phyloP scores from a whole-genome alignment of 2,797 vertebrate species.

The Basileuterus tristriatus region DNA sequence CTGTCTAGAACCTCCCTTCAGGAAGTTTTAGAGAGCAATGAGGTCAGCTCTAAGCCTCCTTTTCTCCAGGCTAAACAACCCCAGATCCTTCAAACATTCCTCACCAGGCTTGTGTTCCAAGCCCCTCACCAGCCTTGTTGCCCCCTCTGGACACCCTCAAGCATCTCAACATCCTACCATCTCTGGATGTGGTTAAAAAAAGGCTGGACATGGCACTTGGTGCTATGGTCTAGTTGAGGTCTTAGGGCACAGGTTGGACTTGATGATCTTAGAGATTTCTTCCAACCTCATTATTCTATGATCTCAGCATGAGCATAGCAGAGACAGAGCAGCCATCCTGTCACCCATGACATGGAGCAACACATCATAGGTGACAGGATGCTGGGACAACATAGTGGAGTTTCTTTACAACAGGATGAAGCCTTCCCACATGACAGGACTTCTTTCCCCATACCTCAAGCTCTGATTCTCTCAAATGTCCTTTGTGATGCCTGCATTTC shows the following conservation, averaged over 20 bases:
- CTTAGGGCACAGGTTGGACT: neutral
- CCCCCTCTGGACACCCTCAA: neutral
- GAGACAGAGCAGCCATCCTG: neutral
- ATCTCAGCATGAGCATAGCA: neutral
- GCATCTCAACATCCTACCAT: neutral
- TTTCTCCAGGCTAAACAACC: neutral
- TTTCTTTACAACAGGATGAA: neutral
- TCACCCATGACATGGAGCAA: neutral
- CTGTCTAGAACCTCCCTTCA: neutral
- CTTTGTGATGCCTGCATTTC: neutral
- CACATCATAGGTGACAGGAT: neutral
- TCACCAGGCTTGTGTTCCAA: neutral
- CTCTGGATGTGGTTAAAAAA: neutral
- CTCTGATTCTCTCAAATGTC: neutral
- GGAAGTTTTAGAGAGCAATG: neutral
- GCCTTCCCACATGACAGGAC: neutral
- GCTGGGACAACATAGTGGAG: neutral
- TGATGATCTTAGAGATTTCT: neutral
- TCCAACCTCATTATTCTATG: neutral
- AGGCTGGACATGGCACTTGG: neutral
- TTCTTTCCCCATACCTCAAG: neutral
- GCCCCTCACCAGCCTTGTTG: no score
- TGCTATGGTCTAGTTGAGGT: neutral
- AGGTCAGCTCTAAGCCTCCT: neutral
- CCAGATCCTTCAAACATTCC: neutral